These are phyloP conservation scores for Merops nubicus DNA, from an alignment of 2,113 vertebrate genomes.

Conservation along the genomic window DNA sequence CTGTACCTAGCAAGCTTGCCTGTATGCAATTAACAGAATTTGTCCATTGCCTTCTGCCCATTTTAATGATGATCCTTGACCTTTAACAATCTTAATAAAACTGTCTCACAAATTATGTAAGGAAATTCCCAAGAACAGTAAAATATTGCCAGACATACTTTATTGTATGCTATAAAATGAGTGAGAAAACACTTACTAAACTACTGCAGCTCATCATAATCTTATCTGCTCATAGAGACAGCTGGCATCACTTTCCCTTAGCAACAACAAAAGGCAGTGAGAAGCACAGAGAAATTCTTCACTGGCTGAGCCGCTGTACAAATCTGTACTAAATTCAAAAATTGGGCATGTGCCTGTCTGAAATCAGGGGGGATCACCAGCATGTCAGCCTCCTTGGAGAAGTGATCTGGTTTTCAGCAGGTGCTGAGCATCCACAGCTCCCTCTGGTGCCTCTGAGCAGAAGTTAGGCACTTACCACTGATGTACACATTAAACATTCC, in stretches of 20 bases:
- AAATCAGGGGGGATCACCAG: background rate
- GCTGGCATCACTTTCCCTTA: background rate
- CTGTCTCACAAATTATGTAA: background rate
- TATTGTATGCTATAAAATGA: conserved; percentile 60
- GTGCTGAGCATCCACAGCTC: background rate
- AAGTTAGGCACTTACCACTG: background rate
- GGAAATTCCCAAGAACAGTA: conserved; percentile 11
- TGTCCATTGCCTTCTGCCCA: background rate
- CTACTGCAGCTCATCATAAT: background rate
- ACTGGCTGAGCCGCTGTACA: background rate
- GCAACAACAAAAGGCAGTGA: background rate
- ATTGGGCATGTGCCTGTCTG: background rate
- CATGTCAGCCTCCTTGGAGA: background rate
- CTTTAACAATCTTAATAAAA: conserved; percentile 52
- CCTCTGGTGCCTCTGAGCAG: background rate
- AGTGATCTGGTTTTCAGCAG: background rate
- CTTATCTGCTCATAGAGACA: background rate
- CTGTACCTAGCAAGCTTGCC: background rate
- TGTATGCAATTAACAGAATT: background rate
- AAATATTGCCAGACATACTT: conserved; percentile 14
- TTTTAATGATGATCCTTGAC: conserved; percentile 58
- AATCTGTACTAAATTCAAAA: background rate
- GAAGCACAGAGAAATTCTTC: background rate
- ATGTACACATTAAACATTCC: background rate
- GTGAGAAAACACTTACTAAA: conserved; percentile 3